phyloP scores from a whole-genome alignment of 2,113 vertebrate species.

The Anthoscopus minutus region DNA sequence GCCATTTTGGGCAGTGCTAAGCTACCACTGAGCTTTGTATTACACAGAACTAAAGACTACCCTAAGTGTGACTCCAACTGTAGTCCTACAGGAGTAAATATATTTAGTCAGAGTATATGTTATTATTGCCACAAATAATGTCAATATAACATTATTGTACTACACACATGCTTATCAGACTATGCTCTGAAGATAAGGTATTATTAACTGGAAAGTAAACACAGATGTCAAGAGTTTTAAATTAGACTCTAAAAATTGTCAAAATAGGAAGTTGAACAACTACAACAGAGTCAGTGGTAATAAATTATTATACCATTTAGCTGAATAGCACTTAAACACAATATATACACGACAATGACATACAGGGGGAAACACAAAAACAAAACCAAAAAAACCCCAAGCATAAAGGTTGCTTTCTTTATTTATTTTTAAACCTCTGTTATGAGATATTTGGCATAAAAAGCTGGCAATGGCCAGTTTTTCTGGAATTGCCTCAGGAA shows the following conservation, averaged over 20 bases:
- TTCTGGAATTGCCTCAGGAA: background rate
- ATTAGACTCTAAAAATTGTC: slow-evolving; percentile 49
- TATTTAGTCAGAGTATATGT: background rate
- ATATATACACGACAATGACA: background rate
- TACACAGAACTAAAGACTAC: background rate
- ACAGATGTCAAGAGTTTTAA: slow-evolving; percentile 65
- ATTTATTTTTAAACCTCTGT: background rate
- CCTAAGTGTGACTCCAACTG: background rate
- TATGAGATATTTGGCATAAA: background rate
- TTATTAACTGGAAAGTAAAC: slow-evolving; percentile 58
- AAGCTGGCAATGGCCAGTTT: background rate
- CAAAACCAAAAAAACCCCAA: background rate
- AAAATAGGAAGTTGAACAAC: slow-evolving; percentile 58
- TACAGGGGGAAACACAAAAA: background rate
- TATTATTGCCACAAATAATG: slow-evolving; percentile 16
- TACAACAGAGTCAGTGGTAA: slow-evolving; percentile 25
- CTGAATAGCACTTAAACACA: background rate
- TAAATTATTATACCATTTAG: slow-evolving; percentile 14
- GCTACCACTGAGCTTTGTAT: background rate
- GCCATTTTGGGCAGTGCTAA: background rate
- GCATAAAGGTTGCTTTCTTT: background rate
- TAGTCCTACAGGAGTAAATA: background rate
- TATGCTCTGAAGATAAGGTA: slow-evolving; percentile 54
- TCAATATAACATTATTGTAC: slow-evolving; percentile 8
- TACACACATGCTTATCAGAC: slow-evolving; percentile 41